Evolutionary conservation across 1,140 invertebrate species (phyloP).

Genomic region (Drosophila insularis): DNA sequence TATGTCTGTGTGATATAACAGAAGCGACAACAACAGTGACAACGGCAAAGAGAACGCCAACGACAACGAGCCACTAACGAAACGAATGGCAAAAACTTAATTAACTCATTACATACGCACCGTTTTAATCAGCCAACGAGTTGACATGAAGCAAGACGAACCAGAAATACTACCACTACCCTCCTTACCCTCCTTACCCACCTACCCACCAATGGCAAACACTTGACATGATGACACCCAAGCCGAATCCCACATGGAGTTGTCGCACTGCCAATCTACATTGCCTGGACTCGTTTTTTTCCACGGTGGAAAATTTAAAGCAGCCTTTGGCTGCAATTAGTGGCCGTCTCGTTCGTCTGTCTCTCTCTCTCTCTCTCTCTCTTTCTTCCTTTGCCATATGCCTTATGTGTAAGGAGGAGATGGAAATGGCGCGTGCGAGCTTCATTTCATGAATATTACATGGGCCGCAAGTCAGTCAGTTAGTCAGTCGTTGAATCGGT

Average conservation of each 20-base stretch:
- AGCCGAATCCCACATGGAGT: conserved; percentile 9
- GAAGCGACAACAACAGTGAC: conserved; percentile 14
- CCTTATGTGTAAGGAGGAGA: neutral
- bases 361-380: conserved; percentile 45
- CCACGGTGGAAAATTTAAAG: conserved; percentile 63
- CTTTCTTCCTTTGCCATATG: neutral
- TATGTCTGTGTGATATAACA: conserved; percentile 12
- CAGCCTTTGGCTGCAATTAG: conserved; percentile 80
- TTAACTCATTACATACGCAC: conserved; percentile 82
- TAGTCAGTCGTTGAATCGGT: conserved; percentile 13
- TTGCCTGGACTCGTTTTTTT: neutral
- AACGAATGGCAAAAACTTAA: conserved; percentile 75
- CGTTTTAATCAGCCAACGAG: conserved; percentile 77
- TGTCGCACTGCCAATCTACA: conserved; percentile 41
- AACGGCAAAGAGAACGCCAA: conserved; percentile 19
- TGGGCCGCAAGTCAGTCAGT: conserved; percentile 27
- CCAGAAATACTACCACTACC: conserved; percentile 29
- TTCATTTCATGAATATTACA: conserved; percentile 65
- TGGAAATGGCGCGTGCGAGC: conserved; percentile 17
- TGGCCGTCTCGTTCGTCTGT: conserved; percentile 61
- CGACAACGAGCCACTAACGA: conserved; percentile 22
- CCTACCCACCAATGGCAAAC: conserved; percentile 2
- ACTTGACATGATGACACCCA: conserved; percentile 51
- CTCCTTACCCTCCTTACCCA: neutral
- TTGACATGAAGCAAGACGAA: conserved; percentile 39